phyloP scores from a whole-genome alignment of 2,797 vertebrate species.

The Onychomys arenicola region DNA sequence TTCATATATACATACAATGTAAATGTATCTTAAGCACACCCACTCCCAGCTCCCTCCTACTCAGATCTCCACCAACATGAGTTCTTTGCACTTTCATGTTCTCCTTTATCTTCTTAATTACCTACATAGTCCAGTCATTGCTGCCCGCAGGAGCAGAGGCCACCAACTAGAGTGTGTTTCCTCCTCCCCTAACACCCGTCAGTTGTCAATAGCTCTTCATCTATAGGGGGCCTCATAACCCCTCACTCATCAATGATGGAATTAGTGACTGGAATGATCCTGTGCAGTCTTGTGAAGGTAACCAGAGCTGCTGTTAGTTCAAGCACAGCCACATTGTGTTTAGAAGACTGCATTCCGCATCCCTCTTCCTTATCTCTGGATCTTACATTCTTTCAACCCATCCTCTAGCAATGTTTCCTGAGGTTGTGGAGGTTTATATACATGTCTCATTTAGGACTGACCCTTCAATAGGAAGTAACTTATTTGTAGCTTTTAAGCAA shows the following conservation, averaged over 20 bases:
- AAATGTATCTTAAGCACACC: not conserved
- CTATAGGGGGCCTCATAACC: not conserved
- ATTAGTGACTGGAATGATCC: not conserved
- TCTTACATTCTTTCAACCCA: not conserved
- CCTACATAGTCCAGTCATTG: not conserved
- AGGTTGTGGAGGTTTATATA: not conserved
- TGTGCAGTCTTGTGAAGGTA: not conserved
- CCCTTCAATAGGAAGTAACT: not conserved
- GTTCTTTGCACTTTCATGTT: not conserved
- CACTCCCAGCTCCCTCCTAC: not conserved
- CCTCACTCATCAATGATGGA: too few species aligned
- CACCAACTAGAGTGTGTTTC: too few species aligned
- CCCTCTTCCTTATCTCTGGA: not conserved
- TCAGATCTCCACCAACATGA: not conserved
- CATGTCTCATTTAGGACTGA: not conserved
- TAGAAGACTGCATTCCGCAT: not conserved
- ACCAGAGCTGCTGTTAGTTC: not conserved
- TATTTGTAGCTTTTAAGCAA: not conserved
- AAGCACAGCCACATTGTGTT: not conserved
- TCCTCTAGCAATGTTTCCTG: not conserved
- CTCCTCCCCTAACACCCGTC: too few species aligned
- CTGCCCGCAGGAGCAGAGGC: not conserved
- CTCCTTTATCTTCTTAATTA: not conserved
- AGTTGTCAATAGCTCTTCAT: not conserved
- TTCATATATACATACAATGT: not conserved